phyloP scores from a whole-genome alignment of 2,888 invertebrate species.

The Sialis fuliginosa region DNA sequence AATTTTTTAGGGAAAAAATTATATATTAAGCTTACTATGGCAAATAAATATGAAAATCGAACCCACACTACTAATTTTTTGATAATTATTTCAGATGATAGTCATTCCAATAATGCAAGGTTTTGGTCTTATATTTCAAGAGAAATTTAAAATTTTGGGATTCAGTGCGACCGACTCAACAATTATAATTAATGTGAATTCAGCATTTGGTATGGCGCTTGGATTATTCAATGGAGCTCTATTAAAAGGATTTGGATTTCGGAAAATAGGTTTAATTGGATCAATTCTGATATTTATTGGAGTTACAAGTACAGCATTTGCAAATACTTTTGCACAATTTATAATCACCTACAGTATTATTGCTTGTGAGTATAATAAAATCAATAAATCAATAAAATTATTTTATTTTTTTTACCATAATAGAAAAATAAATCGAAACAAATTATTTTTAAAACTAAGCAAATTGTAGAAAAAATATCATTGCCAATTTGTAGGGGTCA shows the following conservation, averaged over 20 bases:
- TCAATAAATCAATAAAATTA: no score
- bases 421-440: background rate
- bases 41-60: no score
- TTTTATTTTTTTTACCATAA: no score
- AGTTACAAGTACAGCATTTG: slow-evolving; percentile 37
- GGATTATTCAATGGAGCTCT: slow-evolving; percentile 48
- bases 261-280: slow-evolving; percentile 42
- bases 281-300: slow-evolving; percentile 35
- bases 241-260: slow-evolving; percentile 39
- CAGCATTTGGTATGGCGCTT: slow-evolving; percentile 46
- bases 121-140: slow-evolving; percentile 49
- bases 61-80: background rate
- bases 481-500: no score
- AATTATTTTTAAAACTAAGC: no score
- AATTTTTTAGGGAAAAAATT: no score
- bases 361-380: slow-evolving; percentile 42
- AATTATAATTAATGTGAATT: slow-evolving; percentile 44
- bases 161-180: slow-evolving; percentile 41
- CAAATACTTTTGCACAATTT: slow-evolving; percentile 36
- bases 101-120: slow-evolving; percentile 39
- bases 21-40: no score
- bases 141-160: slow-evolving; percentile 35
- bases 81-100: slow-evolving; percentile 20
- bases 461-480: no score
- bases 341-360: slow-evolving; percentile 48